Conservation (phyloP, 2,113 vertebrate genomes). For the Crotalus helleri region DNA sequence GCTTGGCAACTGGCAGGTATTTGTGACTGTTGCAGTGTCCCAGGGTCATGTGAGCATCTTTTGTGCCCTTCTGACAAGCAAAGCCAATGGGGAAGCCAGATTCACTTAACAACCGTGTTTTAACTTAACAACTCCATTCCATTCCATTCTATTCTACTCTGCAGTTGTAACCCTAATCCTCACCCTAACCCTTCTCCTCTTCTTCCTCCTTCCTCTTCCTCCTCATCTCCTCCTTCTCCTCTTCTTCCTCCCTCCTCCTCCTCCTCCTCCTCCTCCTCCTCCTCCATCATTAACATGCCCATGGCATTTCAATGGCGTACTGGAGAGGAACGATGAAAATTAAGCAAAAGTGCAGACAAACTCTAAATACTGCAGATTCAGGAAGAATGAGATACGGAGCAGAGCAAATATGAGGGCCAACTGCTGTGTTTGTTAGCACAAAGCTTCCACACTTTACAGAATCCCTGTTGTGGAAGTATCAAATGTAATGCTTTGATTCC, state of each 20-base stretch:
- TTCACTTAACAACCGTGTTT: no score
- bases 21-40: no score
- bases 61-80: no score
- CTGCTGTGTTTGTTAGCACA: background rate
- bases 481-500: background rate
- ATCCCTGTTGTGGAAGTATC: background rate
- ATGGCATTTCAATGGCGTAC: background rate
- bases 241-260: background rate
- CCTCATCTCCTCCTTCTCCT: no score
- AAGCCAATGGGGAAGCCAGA: no score
- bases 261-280: background rate
- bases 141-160: background rate
- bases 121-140: no score
- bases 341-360: background rate
- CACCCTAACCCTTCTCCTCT: no score
- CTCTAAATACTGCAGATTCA: background rate
- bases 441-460: background rate
- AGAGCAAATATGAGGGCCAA: background rate
- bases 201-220: background rate
- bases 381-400: background rate
- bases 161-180: background rate
- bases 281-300: background rate
- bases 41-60: no score
- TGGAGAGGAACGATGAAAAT: background rate
- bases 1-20: no score